These are phyloP conservation scores for Choloepus hoffmanni DNA, from an alignment of 2,113 vertebrate species.

Conservation along the genomic window DNA sequence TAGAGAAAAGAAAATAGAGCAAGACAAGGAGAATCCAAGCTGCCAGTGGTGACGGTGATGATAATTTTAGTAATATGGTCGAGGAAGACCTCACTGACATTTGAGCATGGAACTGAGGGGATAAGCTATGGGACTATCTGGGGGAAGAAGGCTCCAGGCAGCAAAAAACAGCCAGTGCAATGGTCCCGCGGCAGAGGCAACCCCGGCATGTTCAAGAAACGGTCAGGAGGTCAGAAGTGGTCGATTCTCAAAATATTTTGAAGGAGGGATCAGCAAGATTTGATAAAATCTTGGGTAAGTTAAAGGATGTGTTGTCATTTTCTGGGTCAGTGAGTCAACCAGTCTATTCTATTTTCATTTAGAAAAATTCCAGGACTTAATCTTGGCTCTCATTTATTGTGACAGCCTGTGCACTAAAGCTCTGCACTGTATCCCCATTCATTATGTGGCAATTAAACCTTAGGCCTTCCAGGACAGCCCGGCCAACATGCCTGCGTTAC, in stretches of 20 bases:
- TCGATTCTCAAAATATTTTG: neutral
- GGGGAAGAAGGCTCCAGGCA: no score
- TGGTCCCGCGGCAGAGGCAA: neutral
- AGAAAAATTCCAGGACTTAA: neutral
- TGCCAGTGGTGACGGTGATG: no score
- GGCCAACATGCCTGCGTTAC: neutral
- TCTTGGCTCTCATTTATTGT: neutral
- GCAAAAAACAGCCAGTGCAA: neutral
- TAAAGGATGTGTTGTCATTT: neutral
- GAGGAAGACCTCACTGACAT: neutral
- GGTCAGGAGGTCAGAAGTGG: neutral
- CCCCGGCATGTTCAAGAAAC: no score
- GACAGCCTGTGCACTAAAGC: neutral
- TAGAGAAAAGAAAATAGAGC: neutral
- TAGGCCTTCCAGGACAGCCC: neutral
- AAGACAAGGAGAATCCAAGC: neutral
- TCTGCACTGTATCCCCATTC: rapidly evolving
- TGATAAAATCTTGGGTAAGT: neutral
- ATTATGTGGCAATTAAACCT: neutral
- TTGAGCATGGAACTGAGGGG: neutral
- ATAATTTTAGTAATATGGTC: neutral
- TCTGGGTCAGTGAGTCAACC: neutral
- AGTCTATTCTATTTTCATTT: neutral
- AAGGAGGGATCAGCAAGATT: neutral
- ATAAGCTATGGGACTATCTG: no score